Conservation (phyloP, 2,888 invertebrate species). For the Galeopsomyia nigrocyanea region DNA sequence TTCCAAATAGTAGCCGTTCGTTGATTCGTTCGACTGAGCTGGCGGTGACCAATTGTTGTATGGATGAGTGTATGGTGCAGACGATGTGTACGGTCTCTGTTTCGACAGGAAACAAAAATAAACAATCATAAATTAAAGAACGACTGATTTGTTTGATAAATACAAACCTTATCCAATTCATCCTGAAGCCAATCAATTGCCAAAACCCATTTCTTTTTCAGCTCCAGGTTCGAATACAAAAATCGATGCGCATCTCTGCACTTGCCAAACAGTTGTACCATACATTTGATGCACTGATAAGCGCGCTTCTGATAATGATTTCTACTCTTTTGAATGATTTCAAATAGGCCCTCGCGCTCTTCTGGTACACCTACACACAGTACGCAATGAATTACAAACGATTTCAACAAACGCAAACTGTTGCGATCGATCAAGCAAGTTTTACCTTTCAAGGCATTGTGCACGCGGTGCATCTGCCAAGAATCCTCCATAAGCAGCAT, state of each 20-base stretch:
- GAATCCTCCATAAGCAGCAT: conserved; percentile 93
- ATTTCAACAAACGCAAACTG: not conserved
- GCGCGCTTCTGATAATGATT: conserved; percentile 96
- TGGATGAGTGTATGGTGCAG: conserved; percentile 85
- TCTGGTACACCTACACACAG: conserved; percentile 75
- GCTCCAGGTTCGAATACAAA: conserved; percentile 81
- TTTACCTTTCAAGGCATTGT: conserved; percentile 90
- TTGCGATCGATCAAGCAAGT: not conserved
- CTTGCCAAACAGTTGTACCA: conserved; percentile 90
- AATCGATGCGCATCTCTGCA: conserved; percentile 86
- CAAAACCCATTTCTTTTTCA: conserved; percentile 88
- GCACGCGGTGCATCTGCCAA: conserved; percentile 95
- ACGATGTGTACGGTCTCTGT: conserved; percentile 72
- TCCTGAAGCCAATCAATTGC: conserved; percentile 96
- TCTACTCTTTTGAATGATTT: conserved; percentile 92
- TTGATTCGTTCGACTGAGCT: conserved; percentile 93
- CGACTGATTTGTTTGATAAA: not conserved
- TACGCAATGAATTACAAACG: conserved; percentile 27
- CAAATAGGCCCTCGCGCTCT: conserved; percentile 92
- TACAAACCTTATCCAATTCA: conserved; percentile 84
- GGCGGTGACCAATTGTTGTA: conserved; percentile 92
- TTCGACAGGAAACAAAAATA: not conserved
- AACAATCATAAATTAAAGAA: not conserved
- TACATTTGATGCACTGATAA: conserved; percentile 96
- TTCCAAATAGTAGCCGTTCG: conserved; percentile 94